Evolutionary conservation across 2,113 vertebrate genomes (phyloP).

Genomic region (Petromus typicus): DNA sequence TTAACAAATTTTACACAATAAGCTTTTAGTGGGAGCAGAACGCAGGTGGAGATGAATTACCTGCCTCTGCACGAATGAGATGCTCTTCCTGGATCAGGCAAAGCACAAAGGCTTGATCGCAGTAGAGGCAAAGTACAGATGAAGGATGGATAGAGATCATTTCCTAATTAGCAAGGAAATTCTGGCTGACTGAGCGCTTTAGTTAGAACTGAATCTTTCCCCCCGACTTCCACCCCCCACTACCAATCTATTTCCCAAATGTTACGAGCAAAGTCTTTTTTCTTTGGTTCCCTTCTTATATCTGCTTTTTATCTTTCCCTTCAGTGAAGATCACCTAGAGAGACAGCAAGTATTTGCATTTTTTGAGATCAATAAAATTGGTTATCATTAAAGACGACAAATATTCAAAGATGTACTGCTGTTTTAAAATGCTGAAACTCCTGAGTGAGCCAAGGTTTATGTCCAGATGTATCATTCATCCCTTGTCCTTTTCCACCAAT

Average conservation of each 20-base stretch:
- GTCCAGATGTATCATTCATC: not conserved
- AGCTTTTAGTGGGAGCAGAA: conserved; percentile 50
- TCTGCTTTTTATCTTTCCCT: not conserved
- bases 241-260: not conserved
- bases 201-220: not conserved
- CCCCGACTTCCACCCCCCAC: not conserved
- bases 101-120: not conserved
- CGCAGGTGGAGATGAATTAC: not conserved
- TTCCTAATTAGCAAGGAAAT: conserved; percentile 63
- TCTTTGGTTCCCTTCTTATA: not conserved
- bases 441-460: not conserved
- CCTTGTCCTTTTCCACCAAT: not conserved
- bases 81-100: not conserved
- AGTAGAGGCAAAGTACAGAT: conserved; percentile 34
- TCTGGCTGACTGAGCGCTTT: not conserved
- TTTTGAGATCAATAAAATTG: not conserved
- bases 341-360: not conserved
- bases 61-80: not conserved
- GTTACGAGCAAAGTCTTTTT: not conserved
- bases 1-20: conserved; percentile 33
- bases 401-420: not conserved
- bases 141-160: conserved; percentile 1
- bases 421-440: not conserved
- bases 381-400: not conserved
- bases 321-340: not conserved